Conservation (phyloP, 2,888 invertebrate genomes). For the Lasioglossum lativentre region DNA sequence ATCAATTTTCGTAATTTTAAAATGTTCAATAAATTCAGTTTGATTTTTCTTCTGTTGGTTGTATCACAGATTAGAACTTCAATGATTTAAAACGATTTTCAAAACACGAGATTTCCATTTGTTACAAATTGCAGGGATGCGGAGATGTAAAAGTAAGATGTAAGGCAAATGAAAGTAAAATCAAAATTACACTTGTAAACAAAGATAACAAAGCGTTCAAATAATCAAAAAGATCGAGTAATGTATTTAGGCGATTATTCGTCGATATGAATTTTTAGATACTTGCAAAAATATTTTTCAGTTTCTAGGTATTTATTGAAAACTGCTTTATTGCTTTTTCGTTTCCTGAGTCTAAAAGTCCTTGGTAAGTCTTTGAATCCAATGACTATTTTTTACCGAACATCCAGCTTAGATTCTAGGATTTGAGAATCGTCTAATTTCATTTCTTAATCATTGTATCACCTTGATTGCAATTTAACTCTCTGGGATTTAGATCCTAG, state of each 20-base stretch:
- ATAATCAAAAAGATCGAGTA: conserved; percentile 6
- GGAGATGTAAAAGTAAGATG: not conserved
- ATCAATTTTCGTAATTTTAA: too few relatives aligned
- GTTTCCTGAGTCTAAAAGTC: not conserved
- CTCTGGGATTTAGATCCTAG: not conserved
- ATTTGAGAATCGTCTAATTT: not conserved
- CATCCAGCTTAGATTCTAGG: not conserved
- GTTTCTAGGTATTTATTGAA: not conserved
- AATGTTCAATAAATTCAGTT: not conserved
- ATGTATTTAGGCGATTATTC: conserved; percentile 1
- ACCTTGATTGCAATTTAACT: not conserved
- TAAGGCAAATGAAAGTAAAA: conserved; percentile 1
- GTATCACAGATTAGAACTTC: not conserved
- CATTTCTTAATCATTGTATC: not conserved
- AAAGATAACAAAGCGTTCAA: not conserved
- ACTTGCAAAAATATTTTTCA: too few relatives aligned
- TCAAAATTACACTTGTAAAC: conserved; percentile 1
- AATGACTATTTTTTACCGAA: not conserved
- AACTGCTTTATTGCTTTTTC: not conserved
- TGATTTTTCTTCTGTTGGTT: not conserved
- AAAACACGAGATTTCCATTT: not conserved
- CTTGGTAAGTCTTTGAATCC: not conserved
- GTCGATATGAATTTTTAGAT: not conserved
- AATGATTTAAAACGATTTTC: not conserved
- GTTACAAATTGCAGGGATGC: not conserved